Base-by-base conservation (phyloP, 2,888 invertebrate species). In the Trilocha varians region DNA sequence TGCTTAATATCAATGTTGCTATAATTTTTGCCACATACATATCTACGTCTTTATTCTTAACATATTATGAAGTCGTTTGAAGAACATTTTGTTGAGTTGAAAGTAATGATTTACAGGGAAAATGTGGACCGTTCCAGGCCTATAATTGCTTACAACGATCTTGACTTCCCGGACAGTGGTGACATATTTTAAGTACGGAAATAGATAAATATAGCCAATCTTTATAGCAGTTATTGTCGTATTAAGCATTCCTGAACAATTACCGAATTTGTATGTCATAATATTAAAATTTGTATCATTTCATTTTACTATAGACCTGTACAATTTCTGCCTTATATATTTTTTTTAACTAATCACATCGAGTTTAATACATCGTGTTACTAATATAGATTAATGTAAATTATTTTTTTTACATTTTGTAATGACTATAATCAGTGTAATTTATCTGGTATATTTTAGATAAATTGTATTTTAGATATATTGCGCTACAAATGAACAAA, bases 71-170 rank as follows among this genome's bases (percentile, higher is more conserved):
- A 46, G 17, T 40, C 50, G 34, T 47, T 45, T 34, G 40, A 34
- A 46, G 40, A 52, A 50, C 40, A 52, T 60, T 49, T 58, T 66
- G 61, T 53, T 74, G 59, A 78, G 68, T 52, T 62, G 49, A 60
- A 66, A 65, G 72, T 52, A 70, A 77, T 74, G 63, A 74, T 82
- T 89, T 89, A 62, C 89, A 89, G 89, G 88, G 82, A 88, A 72
- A 88, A 87, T 76, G 84, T 88, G 88, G 89, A 89, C 74, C 88
- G 89, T 62, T 89, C 91, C 78, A 90, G 95, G 80, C 91, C 92
- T 78, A 88, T 95, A 77, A 89, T 95, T 80, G 93, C 92, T 78
- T 96, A 96, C 90, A 91, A 93, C 87, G 96, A 96, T 88, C 90
- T 96, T 88, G 95, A 96, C 88, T 93, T 93, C 78, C 93, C 93